phyloP scores from a whole-genome alignment of 53 echinoderm and acorn worm genomes.

The Patiria pectinifera region DNA sequence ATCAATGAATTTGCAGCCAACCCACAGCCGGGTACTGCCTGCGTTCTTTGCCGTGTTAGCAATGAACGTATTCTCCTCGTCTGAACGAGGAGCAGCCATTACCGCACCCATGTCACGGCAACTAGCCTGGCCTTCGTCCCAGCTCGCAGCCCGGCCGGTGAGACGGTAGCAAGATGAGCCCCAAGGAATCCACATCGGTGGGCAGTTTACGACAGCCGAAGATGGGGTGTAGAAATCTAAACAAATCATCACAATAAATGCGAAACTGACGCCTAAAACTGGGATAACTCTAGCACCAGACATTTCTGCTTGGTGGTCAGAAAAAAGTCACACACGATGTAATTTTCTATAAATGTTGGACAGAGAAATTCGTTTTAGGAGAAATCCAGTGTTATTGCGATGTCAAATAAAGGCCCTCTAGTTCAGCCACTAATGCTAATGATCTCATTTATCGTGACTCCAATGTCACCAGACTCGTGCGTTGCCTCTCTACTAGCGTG shows the following conservation, averaged over 20 bases:
- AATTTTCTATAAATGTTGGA: no score
- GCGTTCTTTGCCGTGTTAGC: neutral
- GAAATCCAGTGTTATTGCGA: no score
- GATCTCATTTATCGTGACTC: no score
- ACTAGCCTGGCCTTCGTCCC: neutral
- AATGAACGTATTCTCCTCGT: neutral
- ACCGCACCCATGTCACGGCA: neutral
- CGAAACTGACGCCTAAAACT: neutral
- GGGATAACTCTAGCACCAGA: no score
- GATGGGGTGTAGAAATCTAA: neutral
- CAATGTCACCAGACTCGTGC: no score
- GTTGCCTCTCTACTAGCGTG: no score
- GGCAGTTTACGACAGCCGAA: neutral
- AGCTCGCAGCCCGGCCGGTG: neutral
- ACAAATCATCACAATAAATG: neutral
- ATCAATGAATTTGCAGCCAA: neutral
- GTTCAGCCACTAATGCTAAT: no score
- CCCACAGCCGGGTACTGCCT: neutral
- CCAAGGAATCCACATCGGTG: neutral
- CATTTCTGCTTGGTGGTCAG: no score
- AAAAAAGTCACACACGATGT: no score
- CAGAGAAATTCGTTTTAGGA: no score
- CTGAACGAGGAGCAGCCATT: neutral
- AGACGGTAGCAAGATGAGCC: neutral
- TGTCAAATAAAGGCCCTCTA: no score